Base-by-base conservation (phyloP, 2,797 vertebrate species). In the Coregonus sp. region DNA sequence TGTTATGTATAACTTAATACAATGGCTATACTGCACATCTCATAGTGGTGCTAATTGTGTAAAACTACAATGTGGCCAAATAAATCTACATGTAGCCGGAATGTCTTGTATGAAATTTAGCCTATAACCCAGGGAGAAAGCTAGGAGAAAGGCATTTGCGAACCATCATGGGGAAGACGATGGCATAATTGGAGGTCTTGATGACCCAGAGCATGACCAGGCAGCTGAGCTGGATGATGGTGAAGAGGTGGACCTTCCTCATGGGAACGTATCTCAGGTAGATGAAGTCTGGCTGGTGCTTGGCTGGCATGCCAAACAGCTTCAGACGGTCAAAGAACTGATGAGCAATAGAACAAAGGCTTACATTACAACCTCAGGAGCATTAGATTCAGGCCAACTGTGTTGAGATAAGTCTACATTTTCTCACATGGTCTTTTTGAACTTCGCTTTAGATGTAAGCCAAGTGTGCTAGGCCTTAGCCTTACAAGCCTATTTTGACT, bases 141-240 rank as follows among this genome's bases (percentile, higher is more conserved):
- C 63, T 5, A 18, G 18, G 5, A 59, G 56, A 20, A 18, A 59
- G 18, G 7, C n/a, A 7, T 59, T 74, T 92, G 95, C 84, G 1
- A 90, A 99, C 98, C 98, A 99, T 99, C 98, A 99, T 99, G 80
- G 98, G 98, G 89, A 99, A 99, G 75, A 99, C 97, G 77, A 99
- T 99, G 74, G 98, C 98, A 75, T 97, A 97, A 84, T 86, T 95
- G 73, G 98, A 99, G 78, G 96, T 97, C 88, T 99, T 99, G 92
- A 99, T 99, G 89, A 98, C 92, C 98, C 98, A 99, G 66, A 99
- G 94, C 82, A 99, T 91, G 59, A 95, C 86, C 83, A 99, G 93
- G 84, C 97, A 99, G 88, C 85, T 98, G 90, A 99, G 95, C 91
- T 99, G 98, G 89, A 98, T 95, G 86, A 98, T 76, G 82, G 98